Conservation (phyloP, 2,113 vertebrate genomes). For the Callipepla squamata region DNA sequence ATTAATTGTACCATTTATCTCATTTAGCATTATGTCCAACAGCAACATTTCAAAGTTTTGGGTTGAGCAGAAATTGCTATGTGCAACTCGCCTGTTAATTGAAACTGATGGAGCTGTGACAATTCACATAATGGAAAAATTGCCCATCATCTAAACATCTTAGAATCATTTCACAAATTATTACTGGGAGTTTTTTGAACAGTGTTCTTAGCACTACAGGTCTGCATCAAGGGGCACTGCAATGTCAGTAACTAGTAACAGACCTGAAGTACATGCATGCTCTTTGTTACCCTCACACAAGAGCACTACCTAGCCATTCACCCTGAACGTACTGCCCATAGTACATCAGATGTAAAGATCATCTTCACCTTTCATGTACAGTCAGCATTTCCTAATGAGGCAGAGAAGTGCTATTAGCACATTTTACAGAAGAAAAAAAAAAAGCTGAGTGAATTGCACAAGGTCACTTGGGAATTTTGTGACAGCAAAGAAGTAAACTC, state of each 20-base stretch:
- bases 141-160: neutral
- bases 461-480: neutral
- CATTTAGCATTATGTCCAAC: neutral
- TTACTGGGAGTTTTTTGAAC: neutral
- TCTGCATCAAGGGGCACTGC: neutral
- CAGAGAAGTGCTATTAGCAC: neutral
- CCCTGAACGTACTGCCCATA: neutral
- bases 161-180: neutral
- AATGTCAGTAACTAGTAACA: neutral
- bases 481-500: neutral
- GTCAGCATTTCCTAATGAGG: neutral
- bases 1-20: neutral
- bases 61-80: neutral
- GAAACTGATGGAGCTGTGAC: neutral
- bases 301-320: neutral
- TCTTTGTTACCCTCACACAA: neutral
- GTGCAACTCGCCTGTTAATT: neutral
- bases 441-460: neutral
- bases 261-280: rapidly evolving
- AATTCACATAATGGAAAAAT: neutral
- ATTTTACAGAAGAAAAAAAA: neutral
- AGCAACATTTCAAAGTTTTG: conserved; percentile 23
- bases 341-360: neutral
- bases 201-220: neutral
- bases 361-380: neutral